Conservation (phyloP, 2,888 invertebrate genomes). For the Himalopsyche tibetana region DNA sequence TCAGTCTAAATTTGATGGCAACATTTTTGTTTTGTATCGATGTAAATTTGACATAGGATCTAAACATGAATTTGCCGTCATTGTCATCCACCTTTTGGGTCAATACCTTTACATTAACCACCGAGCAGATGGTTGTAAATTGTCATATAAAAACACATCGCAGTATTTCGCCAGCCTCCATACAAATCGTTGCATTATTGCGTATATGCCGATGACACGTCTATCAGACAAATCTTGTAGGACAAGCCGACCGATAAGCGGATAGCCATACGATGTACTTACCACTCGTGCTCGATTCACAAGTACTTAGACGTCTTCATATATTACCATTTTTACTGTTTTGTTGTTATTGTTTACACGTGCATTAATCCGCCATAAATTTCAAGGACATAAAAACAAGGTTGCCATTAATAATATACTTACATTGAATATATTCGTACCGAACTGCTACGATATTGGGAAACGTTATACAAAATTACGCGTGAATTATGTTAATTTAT, state of each 20-base stretch:
- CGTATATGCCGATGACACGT: background rate
- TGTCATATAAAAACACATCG: background rate
- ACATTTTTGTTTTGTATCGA: too few species aligned
- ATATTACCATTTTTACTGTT: background rate
- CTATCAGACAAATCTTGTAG: background rate
- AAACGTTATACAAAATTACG: background rate
- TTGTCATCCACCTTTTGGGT: conserved; percentile 4
- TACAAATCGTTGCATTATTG: background rate
- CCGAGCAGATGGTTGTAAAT: background rate
- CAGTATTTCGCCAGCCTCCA: background rate
- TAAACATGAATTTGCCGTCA: too few species aligned
- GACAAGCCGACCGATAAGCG: background rate
- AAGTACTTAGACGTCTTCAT: background rate
- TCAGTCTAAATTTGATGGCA: too few species aligned
- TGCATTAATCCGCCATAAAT: background rate
- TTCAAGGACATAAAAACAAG: background rate
- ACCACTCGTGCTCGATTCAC: too few species aligned
- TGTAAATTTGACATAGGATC: too few species aligned
- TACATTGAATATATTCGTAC: background rate
- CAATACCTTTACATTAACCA: background rate
- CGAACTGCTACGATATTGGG: background rate
- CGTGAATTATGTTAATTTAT: background rate
- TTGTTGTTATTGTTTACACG: background rate
- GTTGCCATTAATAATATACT: background rate
- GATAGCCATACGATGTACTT: background rate